Base-by-base conservation (phyloP, 2,797 vertebrate species). In the Trematomus bernacchii region DNA sequence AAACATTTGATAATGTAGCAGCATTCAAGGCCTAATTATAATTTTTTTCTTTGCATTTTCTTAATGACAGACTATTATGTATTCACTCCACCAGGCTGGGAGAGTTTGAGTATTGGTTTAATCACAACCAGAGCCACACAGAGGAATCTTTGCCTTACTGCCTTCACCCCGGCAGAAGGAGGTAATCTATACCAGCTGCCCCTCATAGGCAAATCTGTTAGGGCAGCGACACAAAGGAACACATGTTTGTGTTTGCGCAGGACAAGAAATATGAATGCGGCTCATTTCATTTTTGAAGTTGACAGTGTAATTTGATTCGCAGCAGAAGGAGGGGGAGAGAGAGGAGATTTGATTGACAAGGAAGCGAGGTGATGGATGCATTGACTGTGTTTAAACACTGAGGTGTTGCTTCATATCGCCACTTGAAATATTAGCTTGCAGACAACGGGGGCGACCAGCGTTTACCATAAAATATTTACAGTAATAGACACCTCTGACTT, bases 211-310 rank as follows among this genome's bases (percentile, higher is more conserved):
- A 85, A 82, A 85, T 89, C 74, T 85, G 86, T 87, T 63, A 50
- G 88, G 87, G 84, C 79, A 77, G 85, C 59, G 55, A 77, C 86
- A 87, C 86, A 89, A 91, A 91, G 87, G 77, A 91, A 91, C 88
- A 90, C 79, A 30, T 90, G 85, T 90, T 91, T 92, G 84, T 91
- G 87, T 90, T 89, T 88, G 89, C 87, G 84, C 83, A 77, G 66
- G 80, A 83, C 89, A 87, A 89, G 88, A 88, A 80, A 78, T 83
- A 87, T 86, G 83, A 88, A 86, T 67, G 43, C 11, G 47, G 73
- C 76, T 84, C 79, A 51, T 89, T 90, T 85, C 69, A 88, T 90
- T 85, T 86, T 84, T 88, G 71, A 89, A 74, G 82, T 58, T 85
- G 79, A 85, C 88, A 86, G 73, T 23, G 0, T 89, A 84, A 91